Percentiles rank a stretch among this genome's conserved stretches.
Conservation (phyloP, 2,888 invertebrate genomes). For the Rapana venosa region DNA sequence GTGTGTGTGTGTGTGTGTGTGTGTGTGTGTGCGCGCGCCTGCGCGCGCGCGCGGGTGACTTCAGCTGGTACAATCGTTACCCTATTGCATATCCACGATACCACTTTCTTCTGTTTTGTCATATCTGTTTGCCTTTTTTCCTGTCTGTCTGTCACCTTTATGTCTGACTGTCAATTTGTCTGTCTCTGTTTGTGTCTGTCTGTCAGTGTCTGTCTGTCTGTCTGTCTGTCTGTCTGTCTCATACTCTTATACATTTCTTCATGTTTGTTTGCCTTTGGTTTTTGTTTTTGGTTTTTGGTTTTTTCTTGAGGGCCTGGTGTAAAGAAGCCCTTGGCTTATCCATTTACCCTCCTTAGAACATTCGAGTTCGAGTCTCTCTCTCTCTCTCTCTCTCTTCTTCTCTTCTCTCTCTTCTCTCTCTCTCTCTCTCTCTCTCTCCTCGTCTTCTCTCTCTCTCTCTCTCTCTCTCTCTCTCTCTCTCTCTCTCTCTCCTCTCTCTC, state of each 20-base stretch:
- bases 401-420: background rate
- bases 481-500: background rate
- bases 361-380: background rate
- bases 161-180: background rate
- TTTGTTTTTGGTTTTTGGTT: background rate
- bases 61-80: background rate
- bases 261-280: too few relatives aligned
- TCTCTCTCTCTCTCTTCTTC: background rate
- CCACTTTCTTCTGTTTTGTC: background rate
- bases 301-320: too few relatives aligned
- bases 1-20: constrained; percentile 6
- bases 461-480: background rate
- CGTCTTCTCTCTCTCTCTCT: background rate
- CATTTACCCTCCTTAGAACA: too few relatives aligned
- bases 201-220: constrained; percentile 14
- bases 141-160: background rate
- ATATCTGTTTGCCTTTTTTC: background rate
- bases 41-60: background rate
- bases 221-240: constrained; percentile 22
- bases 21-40: background rate
- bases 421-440: background rate
- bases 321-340: too few relatives aligned
- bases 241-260: background rate
- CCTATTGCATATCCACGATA: too few relatives aligned
- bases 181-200: background rate